These are phyloP conservation scores for Fabriciana adippe DNA, from an alignment of 2,888 invertebrate species.

Conservation along the genomic window DNA sequence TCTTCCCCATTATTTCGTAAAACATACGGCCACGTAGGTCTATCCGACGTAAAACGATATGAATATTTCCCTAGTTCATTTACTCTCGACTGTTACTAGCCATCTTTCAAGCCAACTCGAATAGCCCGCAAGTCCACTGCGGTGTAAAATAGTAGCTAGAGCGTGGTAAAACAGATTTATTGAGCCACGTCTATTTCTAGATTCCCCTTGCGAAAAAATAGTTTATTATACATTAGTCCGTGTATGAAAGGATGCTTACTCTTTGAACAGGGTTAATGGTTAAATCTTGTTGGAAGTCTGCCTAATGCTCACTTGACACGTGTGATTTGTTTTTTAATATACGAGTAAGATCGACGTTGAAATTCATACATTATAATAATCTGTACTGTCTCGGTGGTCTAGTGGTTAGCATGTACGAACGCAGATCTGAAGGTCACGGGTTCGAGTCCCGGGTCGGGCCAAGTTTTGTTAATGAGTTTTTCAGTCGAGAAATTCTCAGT, in stretches of 20 bases:
- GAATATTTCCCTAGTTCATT: constrained; percentile 6
- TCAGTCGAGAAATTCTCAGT: too few relatives aligned
- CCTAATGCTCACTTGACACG: constrained; percentile 63
- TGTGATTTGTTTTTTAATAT: constrained; percentile 47
- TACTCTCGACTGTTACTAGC: constrained; percentile 5
- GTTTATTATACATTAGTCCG: constrained; percentile 53
- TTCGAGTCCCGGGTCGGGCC: too few relatives aligned
- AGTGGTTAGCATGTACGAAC: too few relatives aligned
- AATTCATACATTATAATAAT: not conserved
- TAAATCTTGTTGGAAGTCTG: constrained; percentile 59
- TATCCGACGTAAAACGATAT: constrained; percentile 3
- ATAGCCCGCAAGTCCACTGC: constrained; percentile 37
- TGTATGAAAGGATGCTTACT: constrained; percentile 46
- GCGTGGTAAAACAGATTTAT: constrained; percentile 46
- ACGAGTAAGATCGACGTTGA: constrained; percentile 14
- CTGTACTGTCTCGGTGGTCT: too few relatives aligned
- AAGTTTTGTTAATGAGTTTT: too few relatives aligned
- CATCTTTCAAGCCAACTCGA: constrained; percentile 21
- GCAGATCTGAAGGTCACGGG: too few relatives aligned
- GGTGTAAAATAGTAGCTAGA: constrained; percentile 49
- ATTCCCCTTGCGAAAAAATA: constrained; percentile 49
- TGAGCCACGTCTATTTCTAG: constrained; percentile 50
- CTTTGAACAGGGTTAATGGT: constrained; percentile 59
- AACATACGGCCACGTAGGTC: constrained; percentile 47
- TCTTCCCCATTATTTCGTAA: constrained; percentile 53